Evolutionary conservation across 2,888 invertebrate genomes (phyloP), one percentile per base, ranked within the genome.

Genomic region (Emmelina monodactyla): DNA sequence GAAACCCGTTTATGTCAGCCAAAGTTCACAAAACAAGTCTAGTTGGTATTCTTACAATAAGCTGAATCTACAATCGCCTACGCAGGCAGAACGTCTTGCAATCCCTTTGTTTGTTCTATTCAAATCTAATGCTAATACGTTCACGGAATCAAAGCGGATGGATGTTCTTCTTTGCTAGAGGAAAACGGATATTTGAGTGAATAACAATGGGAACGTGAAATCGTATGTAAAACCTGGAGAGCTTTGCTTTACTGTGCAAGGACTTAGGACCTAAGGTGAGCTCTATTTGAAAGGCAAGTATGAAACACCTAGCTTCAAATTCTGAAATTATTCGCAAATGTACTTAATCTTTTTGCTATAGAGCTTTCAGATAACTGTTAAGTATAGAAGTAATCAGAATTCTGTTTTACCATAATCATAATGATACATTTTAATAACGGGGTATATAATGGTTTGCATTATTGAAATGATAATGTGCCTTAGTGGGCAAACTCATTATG

Each of bases 61-160:
- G 63, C 63, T 68, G 71, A 72, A 69, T 75, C 69, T 65, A 72
- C 72, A 75, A 76, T 71, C 67, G 75, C 75, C 73, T 73, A 68
- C 75, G 72, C 76, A 75, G 72, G 72, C 73, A 71, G 60, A 71
- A 60, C 66, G 70, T 71, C 76, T 73, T 58, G 69, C 70, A 75
- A 73, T 71, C 75, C 78, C 71, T 75, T 78, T 76, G 75, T 76
- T 76, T 76, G 78, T 78, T 68, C 73, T 75, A 78, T 78, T 78
- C 78, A 78, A 78, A 78, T 78, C 58, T 66, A 65, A 76, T 76
- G 75, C 73, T 75, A 78, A 75, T 75, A 75, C 72, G 69, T 71
- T 69, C 59, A 63, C 62, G 56, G 71, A 73, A 76, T 73, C 75
- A 72, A 71, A 73, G 70, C 64, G 63, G 66, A 62, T 67, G 65